Conservation (phyloP, 2,113 vertebrate species). For the Hemicordylus capensis region DNA sequence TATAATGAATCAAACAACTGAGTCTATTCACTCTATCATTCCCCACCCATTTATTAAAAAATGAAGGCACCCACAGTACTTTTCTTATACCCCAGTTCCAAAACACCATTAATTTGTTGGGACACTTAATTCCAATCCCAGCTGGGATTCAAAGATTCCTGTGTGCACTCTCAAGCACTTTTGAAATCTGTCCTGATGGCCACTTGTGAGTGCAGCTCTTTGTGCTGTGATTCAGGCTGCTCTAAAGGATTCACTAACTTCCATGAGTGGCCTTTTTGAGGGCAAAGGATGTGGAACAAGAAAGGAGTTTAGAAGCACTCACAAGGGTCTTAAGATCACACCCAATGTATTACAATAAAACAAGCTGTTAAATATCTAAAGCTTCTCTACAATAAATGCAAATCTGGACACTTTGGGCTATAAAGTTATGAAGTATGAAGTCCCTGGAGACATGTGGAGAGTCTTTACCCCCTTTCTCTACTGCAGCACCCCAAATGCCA, state of each 20-base stretch:
- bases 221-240: not conserved
- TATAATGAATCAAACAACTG: no score
- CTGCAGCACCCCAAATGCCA: no score
- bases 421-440: not conserved
- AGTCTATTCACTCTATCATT: no score
- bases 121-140: constrained; percentile 23
- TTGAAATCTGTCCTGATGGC: not conserved
- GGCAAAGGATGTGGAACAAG: not conserved
- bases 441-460: not conserved
- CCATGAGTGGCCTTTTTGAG: not conserved
- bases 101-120: constrained; percentile 2
- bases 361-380: not conserved
- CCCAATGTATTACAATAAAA: not conserved
- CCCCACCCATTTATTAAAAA: no score
- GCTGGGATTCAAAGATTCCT: not conserved
- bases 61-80: not conserved
- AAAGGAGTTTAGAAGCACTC: not conserved
- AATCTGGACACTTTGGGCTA: not conserved
- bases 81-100: not conserved
- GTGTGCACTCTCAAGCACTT: not conserved
- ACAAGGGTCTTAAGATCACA: no score
- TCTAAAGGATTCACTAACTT: not conserved
- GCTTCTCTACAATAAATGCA: not conserved
- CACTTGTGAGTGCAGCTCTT: not conserved
- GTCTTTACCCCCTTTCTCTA: not conserved